Evolutionary conservation across 2,888 invertebrate species (phyloP), one percentile per base, ranked within the genome.

Genomic region (Molorchus minor): DNA sequence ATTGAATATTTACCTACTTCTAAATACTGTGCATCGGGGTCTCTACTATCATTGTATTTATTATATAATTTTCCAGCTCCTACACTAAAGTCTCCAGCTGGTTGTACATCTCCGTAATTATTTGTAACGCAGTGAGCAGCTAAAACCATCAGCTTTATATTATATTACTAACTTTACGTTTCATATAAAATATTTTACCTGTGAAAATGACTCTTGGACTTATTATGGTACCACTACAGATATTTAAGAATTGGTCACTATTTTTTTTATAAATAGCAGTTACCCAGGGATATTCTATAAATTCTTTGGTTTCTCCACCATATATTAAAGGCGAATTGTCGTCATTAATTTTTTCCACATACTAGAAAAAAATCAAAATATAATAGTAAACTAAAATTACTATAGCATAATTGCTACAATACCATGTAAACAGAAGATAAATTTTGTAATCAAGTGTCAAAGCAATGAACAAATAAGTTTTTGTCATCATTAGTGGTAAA

Each of bases 121-220:
- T 65, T 55, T 13, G 62, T 46, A 8, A 62, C 56, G 44, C 66
- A 66, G 40, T 66, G 66, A 2, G 64, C 66, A 53, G 66, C 66
- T 66, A 30, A 45, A 58, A 60, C 17, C 1, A 19, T 25, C 7
- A 7, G 10, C 25, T n/a, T n/a, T n/a, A n/a, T n/a, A 20, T n/a
- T 2, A 17, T 15, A n/a, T 10, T 29, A 5, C 7, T 15, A 19
- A 35, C 15, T 8, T 46, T 13, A 4, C 12, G 3, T 5, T 41
- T 5, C 19, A n/a, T 4, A 25, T n/a, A 10, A 4, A 52, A 17
- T 46, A 47, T 40, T n/a, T 45, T 30, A 64, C 64, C 64, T 10
- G 64, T 64, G 3, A 64, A 35, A 19, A 62, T 40, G 7, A 64
- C 41, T 35, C 55, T 33, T 15, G 57, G 33, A 33, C 59, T 62